These are phyloP conservation scores for Syrphus vitripennis DNA, from an alignment of 2,888 invertebrate genomes.

Conservation along the genomic window DNA sequence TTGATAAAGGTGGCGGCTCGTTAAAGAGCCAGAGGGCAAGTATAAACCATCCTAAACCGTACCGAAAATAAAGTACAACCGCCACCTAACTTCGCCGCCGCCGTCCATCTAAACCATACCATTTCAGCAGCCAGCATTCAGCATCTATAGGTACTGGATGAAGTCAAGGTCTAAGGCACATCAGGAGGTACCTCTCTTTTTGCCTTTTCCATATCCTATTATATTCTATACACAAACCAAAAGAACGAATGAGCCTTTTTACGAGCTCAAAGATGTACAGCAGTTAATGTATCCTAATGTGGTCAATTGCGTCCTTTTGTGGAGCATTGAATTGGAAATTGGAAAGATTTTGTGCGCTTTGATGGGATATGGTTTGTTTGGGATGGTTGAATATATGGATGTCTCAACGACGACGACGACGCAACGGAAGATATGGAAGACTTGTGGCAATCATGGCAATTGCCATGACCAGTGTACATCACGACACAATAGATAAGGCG, in stretches of 20 bases:
- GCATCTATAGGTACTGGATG: not conserved
- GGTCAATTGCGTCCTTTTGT: conserved; percentile 71
- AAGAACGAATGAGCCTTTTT: conserved; percentile 39
- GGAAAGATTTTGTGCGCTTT: conserved; percentile 67
- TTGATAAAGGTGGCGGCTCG: conserved; percentile 70
- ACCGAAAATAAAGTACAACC: conserved; percentile 66
- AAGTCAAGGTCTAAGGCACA: not conserved
- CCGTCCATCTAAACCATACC: conserved; percentile 27
- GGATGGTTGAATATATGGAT: not conserved
- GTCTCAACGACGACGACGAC: not conserved
- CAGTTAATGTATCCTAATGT: conserved; percentile 72
- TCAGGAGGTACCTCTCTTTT: not conserved
- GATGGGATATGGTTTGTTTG: conserved; percentile 19
- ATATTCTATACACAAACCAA: not conserved
- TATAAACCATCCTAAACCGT: conserved; percentile 66
- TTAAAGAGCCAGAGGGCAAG: conserved; percentile 69
- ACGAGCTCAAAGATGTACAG: conserved; percentile 55
- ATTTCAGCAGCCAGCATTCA: not conserved
- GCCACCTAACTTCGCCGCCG: conserved; percentile 40
- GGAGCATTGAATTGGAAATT: conserved; percentile 71
- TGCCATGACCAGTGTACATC: conserved; percentile 60
- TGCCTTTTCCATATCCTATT: not conserved
- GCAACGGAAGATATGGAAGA: not conserved
- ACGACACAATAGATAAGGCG: conserved; percentile 62
- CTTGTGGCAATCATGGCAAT: conserved; percentile 66